Conservation (phyloP, 2,888 invertebrate species). For the Cephus runcator region DNA sequence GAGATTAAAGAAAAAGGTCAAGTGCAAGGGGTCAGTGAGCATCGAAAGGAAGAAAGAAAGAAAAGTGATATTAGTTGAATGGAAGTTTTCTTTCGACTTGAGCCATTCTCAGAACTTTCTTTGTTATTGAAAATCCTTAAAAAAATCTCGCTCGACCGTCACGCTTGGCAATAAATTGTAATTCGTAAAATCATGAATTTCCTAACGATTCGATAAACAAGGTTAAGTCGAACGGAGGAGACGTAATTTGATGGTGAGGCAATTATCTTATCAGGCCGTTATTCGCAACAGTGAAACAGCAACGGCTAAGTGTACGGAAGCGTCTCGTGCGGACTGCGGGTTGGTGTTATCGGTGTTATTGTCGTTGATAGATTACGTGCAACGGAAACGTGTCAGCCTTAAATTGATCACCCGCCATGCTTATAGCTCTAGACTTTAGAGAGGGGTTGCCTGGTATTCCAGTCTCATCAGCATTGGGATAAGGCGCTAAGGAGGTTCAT, state of each 20-base stretch:
- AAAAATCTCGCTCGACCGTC: not conserved
- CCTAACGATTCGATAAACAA: not conserved
- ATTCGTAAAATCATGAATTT: not conserved
- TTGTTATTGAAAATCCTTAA: no score
- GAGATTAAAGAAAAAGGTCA: not conserved
- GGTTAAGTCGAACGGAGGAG: not conserved
- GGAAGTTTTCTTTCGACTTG: no score
- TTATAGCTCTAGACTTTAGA: not conserved
- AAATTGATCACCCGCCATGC: constrained; percentile 36
- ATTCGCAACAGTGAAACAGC: not conserved
- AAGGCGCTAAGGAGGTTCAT: not conserved
- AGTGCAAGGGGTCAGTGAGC: not conserved
- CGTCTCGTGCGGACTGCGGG: constrained; percentile 15
- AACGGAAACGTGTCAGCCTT: constrained; percentile 36
- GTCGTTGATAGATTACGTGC: constrained; percentile 40
- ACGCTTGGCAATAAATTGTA: not conserved
- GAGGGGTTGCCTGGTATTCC: not conserved
- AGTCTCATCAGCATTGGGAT: not conserved
- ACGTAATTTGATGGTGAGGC: not conserved
- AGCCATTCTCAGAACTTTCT: no score
- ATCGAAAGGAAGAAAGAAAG: not conserved
- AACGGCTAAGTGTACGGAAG: not conserved
- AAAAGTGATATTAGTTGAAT: not conserved
- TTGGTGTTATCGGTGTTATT: constrained; percentile 27
- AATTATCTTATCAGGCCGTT: not conserved